Conservation (phyloP, 2,113 vertebrate genomes). For the Nasalis larvatus region DNA sequence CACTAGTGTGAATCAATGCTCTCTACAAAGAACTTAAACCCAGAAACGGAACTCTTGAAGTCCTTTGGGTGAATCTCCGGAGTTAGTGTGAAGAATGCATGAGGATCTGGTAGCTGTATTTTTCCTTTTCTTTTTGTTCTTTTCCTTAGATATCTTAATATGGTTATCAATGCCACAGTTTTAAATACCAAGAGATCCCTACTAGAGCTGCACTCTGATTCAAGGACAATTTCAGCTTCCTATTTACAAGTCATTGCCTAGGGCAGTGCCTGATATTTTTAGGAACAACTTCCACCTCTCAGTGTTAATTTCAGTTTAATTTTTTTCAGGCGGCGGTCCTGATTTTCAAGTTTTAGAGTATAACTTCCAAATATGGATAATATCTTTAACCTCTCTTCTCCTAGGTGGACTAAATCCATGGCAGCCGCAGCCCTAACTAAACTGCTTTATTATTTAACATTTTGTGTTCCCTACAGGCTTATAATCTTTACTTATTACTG, state of each 20-base stretch:
- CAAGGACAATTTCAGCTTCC: not conserved
- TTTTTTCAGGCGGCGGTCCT: not conserved
- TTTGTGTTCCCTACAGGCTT: not conserved
- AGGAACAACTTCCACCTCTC: not conserved
- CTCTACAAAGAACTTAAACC: not conserved
- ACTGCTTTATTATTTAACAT: not conserved
- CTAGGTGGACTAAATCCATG: not conserved
- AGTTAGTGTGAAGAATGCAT: too few relatives aligned
- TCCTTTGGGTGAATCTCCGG: not conserved
- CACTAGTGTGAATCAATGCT: not conserved
- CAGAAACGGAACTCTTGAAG: not conserved
- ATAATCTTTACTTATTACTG: not conserved
- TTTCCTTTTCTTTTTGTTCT: not conserved
- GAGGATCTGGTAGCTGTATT: accelerated
- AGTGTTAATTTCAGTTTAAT: not conserved
- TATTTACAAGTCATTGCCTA: not conserved
- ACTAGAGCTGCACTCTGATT: not conserved
- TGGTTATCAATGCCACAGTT: not conserved
- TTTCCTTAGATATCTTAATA: not conserved
- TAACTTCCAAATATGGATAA: not conserved
- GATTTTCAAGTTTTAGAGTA: not conserved
- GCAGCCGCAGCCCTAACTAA: not conserved
- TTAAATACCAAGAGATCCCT: not conserved
- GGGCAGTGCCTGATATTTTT: not conserved
- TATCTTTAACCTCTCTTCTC: not conserved